Base-by-base conservation (phyloP, 2,797 vertebrate genomes). In the Schizopygopsis pylzovi region DNA sequence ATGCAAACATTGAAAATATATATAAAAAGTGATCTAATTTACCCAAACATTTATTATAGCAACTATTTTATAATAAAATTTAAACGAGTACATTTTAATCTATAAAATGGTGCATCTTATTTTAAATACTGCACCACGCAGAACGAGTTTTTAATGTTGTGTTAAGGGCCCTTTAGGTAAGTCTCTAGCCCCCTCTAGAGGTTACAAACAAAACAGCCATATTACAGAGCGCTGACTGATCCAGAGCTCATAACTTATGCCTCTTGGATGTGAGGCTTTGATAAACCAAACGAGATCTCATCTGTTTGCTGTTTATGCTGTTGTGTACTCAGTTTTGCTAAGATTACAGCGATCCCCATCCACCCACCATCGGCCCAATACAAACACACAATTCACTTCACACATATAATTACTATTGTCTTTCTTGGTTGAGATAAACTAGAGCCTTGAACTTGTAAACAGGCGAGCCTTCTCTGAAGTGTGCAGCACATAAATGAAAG, bases 141-240 rank as follows among this genome's bases (percentile, higher is more conserved):
- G 39, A 45, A 61, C 54, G 1, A 63, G 25, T n/a, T 63, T 43
- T 78, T 45, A 49, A 65, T n/a, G 6, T 65, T 20, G 16, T 41
- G 22, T 52, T 54, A 20, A 28, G 47, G 6, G 15, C 4, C 3
- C 63, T 82, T 86, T 88, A 85, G 25, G 33, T 75, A 87, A 88
- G 90, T 72, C 88, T 89, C 72, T 88, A 89, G 86, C 87, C 81
- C 90, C 88, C 90, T 90, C 90, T 88, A 88, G 86, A 79, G 90
- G 84, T 70, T 70, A 70, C 28, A 4, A 83, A 81, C 39, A 80
- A 54, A 65, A 70, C 28, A 82, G 25, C 16, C 37, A 15, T 54
- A 39, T 78, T 25, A 16, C 59, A 39, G 15, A 80, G 4, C 33
- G 11, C 61, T 81, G 39, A 54, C 61, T 67, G 43, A 80, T 76